Base-by-base conservation (phyloP, 2,797 vertebrate species). In the Hemibagrus guttatus region DNA sequence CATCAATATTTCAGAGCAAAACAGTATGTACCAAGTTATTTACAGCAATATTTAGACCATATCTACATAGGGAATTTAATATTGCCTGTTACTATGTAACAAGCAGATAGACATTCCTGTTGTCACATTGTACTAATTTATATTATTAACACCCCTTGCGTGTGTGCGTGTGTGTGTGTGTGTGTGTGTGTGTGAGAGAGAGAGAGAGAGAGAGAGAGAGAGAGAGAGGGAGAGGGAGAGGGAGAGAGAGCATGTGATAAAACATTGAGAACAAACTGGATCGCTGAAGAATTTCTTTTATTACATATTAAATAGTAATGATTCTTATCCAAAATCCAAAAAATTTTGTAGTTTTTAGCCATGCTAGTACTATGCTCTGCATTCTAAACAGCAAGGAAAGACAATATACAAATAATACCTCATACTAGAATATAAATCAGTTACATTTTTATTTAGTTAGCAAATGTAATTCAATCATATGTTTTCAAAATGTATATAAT, bases 341-440 rank as follows among this genome's bases (percentile, higher is more conserved):
- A 72, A n/a, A 68, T 72, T 42, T 49, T 85, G 59, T 84, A 39
- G 46, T 64, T 71, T 76, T 78, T 91, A 91, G 64, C 46, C 46
- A 49, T 35, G 81, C 63, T 54, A 68, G 46, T 82, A 82, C 63
- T 91, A 93, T 92, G 89, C 92, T 93, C 93, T 93, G 91, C 91
- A 93, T 93, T 94, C 90, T 94, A 88, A 91, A 93, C 89, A 90
- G 92, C 78, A 91, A 87, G 87, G 90, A 92, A 95, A 93, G 90
- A 92, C 94, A 94, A 96, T 93, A 93, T 98, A 98, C 97, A 98
- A 98, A 97, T 97, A 98, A 98, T 99, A 99, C 98, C 98, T 99
- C 98, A 98, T 97, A 95, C 96, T 95, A 95, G 92, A 95, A 95
- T 93, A 96, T 96, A 95, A 89, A 93, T 92, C 93, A 92, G 90